Conservation (phyloP, 2,113 vertebrate species). For the Verasper variegatus region DNA sequence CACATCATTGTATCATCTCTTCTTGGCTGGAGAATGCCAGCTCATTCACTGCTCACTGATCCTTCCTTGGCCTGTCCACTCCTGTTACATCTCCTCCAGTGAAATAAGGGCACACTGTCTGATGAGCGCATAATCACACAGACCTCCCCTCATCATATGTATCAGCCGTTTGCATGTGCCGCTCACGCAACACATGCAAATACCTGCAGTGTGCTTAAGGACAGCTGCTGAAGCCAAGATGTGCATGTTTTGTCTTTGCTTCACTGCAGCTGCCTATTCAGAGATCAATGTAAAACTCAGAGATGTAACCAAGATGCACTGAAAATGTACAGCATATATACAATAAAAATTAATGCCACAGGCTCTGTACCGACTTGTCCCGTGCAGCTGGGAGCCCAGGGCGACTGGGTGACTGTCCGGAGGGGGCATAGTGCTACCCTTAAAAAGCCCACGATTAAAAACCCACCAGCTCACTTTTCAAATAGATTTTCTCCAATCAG, state of each 20-base stretch:
- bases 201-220: neutral
- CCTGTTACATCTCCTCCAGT: slow-evolving; percentile 19
- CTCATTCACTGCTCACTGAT: slow-evolving; percentile 46
- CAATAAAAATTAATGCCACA: neutral
- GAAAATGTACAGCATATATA: neutral
- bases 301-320: no score
- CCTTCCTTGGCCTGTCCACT: slow-evolving; percentile 36
- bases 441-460: no score
- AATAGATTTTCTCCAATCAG: no score
- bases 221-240: slow-evolving; percentile 23
- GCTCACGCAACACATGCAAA: slow-evolving; percentile 25
- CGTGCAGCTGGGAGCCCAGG: no score
- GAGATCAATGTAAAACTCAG: neutral
- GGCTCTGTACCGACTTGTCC: no score
- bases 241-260: slow-evolving; percentile 10
- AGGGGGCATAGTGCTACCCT: no score
- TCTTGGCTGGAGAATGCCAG: neutral
- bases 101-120: neutral
- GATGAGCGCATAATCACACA: slow-evolving; percentile 7
- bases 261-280: neutral
- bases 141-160: slow-evolving; percentile 7
- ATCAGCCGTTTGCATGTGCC: neutral
- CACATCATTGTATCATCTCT: slow-evolving; percentile 6
- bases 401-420: no score
- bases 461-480: no score